Conservation (phyloP, 2,888 invertebrate genomes). For the Ormyrus labotus region DNA sequence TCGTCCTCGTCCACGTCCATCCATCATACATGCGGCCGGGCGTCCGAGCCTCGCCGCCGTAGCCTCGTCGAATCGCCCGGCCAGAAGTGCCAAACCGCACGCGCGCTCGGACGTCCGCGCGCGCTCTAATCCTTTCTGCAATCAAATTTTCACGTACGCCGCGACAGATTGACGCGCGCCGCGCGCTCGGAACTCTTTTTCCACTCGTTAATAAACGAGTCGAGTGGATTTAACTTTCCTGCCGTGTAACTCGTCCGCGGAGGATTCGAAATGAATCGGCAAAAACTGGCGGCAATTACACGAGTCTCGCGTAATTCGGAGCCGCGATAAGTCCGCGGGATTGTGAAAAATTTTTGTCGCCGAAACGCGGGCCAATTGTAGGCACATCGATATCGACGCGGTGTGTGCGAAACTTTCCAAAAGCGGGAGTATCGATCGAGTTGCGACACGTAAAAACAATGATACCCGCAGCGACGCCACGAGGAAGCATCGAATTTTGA, state of each 20-base stretch:
- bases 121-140: conserved; percentile 49
- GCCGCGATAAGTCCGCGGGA: not conserved
- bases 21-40: conserved; percentile 56
- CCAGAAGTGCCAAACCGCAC: conserved; percentile 2
- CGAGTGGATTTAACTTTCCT: no score
- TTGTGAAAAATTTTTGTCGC: not conserved
- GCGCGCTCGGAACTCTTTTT: not conserved
- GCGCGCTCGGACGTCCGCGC: conserved; percentile 25
- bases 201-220: not conserved
- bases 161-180: conserved; percentile 13
- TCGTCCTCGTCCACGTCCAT: conserved; percentile 58
- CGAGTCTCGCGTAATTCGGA: no score
- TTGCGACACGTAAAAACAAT: no score
- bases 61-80: not conserved
- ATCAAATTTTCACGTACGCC: conserved; percentile 44
- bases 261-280: no score
- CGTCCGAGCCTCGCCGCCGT: conserved; percentile 51
- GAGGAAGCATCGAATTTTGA: no score
- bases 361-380: not conserved
- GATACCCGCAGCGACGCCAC: no score
- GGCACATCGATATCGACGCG: not conserved
- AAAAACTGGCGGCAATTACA: no score
- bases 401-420: no score
- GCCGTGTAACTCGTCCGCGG: no score
- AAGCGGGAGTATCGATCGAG: no score